phyloP scores from a whole-genome alignment of 64 coral and sea anemone genomes.

The Montipora sp. region DNA sequence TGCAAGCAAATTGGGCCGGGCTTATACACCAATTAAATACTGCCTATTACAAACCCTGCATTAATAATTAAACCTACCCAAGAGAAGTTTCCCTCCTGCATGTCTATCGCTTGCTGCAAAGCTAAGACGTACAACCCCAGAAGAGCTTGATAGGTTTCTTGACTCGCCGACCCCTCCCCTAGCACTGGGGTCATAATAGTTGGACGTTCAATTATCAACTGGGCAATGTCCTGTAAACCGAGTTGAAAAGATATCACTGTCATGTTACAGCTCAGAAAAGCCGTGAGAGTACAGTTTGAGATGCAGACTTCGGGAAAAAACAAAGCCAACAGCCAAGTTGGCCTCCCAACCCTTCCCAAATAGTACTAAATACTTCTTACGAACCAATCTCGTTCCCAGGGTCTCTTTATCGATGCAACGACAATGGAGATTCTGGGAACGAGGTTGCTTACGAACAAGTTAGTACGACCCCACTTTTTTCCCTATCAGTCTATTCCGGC shows the following conservation, averaged over 20 bases:
- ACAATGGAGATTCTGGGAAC: no score
- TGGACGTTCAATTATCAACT: conserved; percentile 87
- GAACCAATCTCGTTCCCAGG: no score
- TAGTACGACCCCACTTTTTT: no score
- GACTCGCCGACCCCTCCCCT: conserved; percentile 44
- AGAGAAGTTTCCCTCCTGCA: conserved; percentile 70
- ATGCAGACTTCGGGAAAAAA: neutral
- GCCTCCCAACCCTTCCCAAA: no score
- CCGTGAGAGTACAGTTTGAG: neutral
- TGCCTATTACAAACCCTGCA: no score
- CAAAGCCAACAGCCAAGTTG: no score
- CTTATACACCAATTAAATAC: neutral
- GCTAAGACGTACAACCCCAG: conserved; percentile 69
- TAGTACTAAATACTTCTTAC: no score
- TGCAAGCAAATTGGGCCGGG: no score
- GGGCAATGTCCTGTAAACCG: conserved; percentile 79
- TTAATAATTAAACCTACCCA: conserved; percentile 60
- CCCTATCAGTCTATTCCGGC: no score
- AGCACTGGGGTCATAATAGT: conserved; percentile 89
- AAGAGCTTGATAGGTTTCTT: conserved; percentile 84
- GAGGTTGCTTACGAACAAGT: no score
- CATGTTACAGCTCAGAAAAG: neutral
- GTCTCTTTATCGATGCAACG: no score
- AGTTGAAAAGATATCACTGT: neutral
- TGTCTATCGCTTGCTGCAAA: conserved; percentile 76